A percentile compares a stretch with the other conserved stretches of the same genome.
Evolutionary conservation across 2,113 vertebrate species (phyloP).

Genomic region (Barnardius zonarius): DNA sequence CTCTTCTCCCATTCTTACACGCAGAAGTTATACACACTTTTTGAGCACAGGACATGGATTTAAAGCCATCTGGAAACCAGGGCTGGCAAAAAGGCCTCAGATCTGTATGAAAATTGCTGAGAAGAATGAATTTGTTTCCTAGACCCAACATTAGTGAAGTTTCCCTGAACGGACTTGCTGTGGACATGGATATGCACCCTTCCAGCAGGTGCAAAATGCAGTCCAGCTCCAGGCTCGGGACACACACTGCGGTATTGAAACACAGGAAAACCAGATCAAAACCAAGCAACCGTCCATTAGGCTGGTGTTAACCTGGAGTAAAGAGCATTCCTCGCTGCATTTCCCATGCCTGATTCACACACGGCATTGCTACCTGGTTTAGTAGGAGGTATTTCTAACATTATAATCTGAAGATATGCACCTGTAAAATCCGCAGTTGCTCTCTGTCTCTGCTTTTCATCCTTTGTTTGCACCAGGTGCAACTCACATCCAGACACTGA

Average conservation of each 20-base stretch:
- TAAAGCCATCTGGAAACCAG: neutral
- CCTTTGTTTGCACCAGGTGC: neutral
- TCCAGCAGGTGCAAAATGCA: neutral
- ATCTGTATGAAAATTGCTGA: neutral
- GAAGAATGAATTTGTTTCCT: neutral
- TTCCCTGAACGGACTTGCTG: neutral
- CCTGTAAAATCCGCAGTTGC: fast-evolving
- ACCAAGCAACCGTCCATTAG: neutral
- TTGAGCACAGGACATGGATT: neutral
- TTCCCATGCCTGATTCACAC: neutral
- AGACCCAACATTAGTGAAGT: neutral
- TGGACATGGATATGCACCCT: neutral
- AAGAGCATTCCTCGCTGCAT: neutral
- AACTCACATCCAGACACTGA: fast-evolving
- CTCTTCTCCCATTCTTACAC: neutral
- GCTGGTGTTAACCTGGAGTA: neutral
- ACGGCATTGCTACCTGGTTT: neutral
- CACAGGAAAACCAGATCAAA: neutral
- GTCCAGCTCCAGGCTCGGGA: neutral
- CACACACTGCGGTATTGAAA: neutral
- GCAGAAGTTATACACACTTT: neutral
- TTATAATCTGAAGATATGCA: neutral
- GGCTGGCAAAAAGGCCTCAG: neutral
- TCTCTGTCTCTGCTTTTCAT: neutral
- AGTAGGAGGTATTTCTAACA: neutral